Conservation (phyloP, 2,888 invertebrate species). For the Chymomyza procnemis region DNA sequence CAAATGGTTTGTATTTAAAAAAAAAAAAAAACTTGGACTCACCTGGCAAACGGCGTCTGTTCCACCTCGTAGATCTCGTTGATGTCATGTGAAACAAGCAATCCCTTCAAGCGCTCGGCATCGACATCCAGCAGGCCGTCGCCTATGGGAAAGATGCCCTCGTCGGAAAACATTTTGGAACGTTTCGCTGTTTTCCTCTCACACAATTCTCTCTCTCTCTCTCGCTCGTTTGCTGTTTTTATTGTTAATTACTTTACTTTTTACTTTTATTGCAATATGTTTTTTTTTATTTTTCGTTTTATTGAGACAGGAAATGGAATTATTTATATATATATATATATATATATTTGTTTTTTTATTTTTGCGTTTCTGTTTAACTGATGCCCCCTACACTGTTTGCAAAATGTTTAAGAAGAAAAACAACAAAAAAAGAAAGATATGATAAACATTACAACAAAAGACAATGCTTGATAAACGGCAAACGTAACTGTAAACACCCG, state of each 20-base stretch:
- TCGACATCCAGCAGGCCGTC: slow-evolving; percentile 87
- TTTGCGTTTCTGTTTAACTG: too few relatives aligned
- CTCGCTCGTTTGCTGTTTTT: slow-evolving; percentile 14
- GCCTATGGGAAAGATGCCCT: slow-evolving; percentile 79
- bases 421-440: slow-evolving; percentile 25
- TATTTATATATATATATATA: too few relatives aligned
- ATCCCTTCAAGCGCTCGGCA: slow-evolving; percentile 83
- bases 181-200: too few relatives aligned
- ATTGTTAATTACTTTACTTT: slow-evolving; percentile 31
- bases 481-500: slow-evolving; percentile 3
- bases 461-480: slow-evolving; percentile 4
- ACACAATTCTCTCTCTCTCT: slow-evolving; percentile 19
- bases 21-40: too few relatives aligned
- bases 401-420: slow-evolving; percentile 41
- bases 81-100: slow-evolving; percentile 87
- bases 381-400: slow-evolving; percentile 17
- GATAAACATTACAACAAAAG: slow-evolving; percentile 7
- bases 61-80: slow-evolving; percentile 88
- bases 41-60: slow-evolving; percentile 92
- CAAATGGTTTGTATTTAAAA: too few relatives aligned
- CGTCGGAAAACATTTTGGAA: slow-evolving; percentile 77
- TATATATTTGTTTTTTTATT: slow-evolving; percentile 21
- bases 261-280: slow-evolving; percentile 21
- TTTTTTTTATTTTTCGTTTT: slow-evolving; percentile 24
- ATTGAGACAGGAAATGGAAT: slow-evolving; percentile 16